Base-by-base conservation (phyloP, 2,113 vertebrate species). In the Myotis lucifugus region DNA sequence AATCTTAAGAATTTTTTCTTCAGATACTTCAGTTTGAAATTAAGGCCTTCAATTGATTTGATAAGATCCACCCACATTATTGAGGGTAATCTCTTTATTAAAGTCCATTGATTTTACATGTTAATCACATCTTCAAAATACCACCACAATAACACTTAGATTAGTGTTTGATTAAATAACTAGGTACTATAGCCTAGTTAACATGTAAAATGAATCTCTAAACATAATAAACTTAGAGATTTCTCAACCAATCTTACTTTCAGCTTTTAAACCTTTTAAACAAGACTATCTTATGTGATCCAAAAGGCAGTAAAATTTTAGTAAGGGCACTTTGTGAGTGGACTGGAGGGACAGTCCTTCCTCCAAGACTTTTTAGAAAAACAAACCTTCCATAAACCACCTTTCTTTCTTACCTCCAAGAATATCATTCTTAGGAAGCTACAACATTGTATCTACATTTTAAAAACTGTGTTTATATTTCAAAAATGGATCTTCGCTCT, bases 241-340 rank as follows among this genome's bases (percentile, higher is more conserved):
- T 93, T 77, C 40, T 69, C 77, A 91, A 95, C 7, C 10, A 95
- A 95, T 72, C 54, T 88, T 84, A 88, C 15, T 91, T 93, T 72
- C 32, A 73, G 88, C 40, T 64, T 27, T 61, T 59, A 89, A 52
- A 8, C 2, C 13, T 87, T 90, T 90, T 67, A 54, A 92, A 84
- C 42, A 91, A 46, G 23, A 67, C 17, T 67, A 76, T 69, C 50
- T 91, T 84, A 82, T 12, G 37, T 90, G 37, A 4, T 92, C 59
- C 52, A 90, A 81, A 90, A 81, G 78, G 76, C 29, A 37, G n/a
- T 73, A 70, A 56, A 85, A 81, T 77, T 87, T 70, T 37, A 74
- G 67, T 11, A 93, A 15, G 25, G 13, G 29, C 18, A 66, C 56
- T 85, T 6, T 54, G 7, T 27, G 42, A 95, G 18, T 46, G 42